A percentile compares a stretch with the other conserved stretches of the same genome.
phyloP scores from a whole-genome alignment of 2,113 vertebrate genomes.

The Atrichornis clamosus region DNA sequence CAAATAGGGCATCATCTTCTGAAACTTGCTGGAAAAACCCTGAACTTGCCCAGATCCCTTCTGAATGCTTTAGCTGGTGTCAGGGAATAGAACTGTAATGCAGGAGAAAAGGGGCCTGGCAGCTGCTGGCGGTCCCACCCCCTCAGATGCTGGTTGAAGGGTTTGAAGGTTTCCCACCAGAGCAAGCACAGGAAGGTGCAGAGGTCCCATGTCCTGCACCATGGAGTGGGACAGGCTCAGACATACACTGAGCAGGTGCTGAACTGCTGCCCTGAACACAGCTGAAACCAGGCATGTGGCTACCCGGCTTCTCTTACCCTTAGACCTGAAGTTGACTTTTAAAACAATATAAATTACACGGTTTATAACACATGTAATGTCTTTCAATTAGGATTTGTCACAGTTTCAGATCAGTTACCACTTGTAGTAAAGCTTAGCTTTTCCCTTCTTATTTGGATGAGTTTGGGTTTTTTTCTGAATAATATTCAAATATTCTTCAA shows the following conservation, averaged over 20 bases:
- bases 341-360: neutral
- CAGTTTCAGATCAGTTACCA: neutral
- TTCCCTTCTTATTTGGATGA: neutral
- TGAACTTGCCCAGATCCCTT: neutral
- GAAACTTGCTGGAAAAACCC: neutral
- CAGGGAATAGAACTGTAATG: neutral
- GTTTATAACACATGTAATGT: fast-evolving
- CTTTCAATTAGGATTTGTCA: neutral
- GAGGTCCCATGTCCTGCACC: neutral
- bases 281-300: neutral
- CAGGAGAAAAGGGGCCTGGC: neutral
- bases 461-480: neutral
- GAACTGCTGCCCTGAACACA: neutral
- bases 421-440: neutral
- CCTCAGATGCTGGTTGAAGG: neutral
- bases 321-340: neutral
- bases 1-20: neutral
- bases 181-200: neutral
- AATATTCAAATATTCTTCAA: neutral
- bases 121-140: neutral
- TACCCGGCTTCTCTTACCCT: neutral
- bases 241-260: neutral
- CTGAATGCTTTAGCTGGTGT: neutral
- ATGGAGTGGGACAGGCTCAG: neutral
- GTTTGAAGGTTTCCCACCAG: neutral